Percentiles rank a stretch among this genome's conserved stretches.
phyloP scores from a whole-genome alignment of 2,113 vertebrate genomes.

The Ctenomys sociabilis region DNA sequence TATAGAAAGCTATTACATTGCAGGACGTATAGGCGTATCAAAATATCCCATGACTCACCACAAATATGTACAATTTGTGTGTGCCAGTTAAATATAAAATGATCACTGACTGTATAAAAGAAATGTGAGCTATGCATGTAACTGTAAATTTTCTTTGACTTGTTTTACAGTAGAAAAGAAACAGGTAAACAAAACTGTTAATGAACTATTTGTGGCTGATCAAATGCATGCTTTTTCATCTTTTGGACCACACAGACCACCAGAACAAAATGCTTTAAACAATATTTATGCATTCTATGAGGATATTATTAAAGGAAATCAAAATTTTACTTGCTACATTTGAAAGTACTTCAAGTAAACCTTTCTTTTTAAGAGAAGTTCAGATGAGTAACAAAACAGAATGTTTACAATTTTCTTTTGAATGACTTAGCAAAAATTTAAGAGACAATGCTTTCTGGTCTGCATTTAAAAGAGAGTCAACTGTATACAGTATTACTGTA shows the following conservation, averaged over 20 bases:
- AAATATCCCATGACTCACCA: background rate
- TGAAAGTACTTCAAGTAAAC: conserved; percentile 18
- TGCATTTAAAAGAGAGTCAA: background rate
- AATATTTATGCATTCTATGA: background rate
- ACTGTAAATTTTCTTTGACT: background rate
- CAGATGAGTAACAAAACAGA: background rate
- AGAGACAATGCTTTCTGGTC: background rate
- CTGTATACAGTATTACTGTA: background rate
- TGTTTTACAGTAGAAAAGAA: background rate
- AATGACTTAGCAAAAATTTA: background rate
- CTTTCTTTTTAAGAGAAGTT: background rate
- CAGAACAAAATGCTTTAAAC: background rate
- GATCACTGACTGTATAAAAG: background rate
- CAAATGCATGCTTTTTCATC: background rate
- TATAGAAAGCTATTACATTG: background rate
- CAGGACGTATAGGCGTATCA: background rate
- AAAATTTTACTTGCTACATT: conserved; percentile 7
- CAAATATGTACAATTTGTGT: background rate
- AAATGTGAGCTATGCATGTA: background rate
- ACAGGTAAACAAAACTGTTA: background rate
- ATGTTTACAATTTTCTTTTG: conserved; percentile 17
- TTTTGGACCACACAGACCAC: background rate
- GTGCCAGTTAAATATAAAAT: background rate
- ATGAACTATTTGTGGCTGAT: background rate
- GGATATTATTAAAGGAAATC: conserved; percentile 13